Evolutionary conservation across 2,888 invertebrate genomes (phyloP).

Genomic region (Tipula unca): DNA sequence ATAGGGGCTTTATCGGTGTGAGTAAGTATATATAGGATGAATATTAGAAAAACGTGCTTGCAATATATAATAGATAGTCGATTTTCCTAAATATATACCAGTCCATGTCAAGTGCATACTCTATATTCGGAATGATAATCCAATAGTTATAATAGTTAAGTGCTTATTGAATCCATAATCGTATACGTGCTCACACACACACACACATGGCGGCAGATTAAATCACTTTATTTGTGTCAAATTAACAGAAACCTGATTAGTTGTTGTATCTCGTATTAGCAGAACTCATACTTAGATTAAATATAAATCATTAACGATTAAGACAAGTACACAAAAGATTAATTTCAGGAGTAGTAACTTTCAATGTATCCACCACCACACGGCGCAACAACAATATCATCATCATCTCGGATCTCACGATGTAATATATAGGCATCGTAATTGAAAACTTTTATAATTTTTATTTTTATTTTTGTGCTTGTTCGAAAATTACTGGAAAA

Average conservation of each 20-base stretch:
- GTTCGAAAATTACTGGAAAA: background rate
- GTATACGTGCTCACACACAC: background rate
- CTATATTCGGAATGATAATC: background rate
- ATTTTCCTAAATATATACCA: background rate
- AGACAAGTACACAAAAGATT: background rate
- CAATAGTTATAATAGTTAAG: background rate
- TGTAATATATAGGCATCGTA: background rate
- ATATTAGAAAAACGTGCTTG: background rate
- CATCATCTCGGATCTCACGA: background rate
- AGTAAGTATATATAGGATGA: background rate
- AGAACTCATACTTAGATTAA: background rate
- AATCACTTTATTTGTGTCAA: background rate
- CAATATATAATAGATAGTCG: background rate
- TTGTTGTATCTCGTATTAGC: background rate
- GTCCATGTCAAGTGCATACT: background rate
- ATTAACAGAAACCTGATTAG: background rate
- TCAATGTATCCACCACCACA: background rate
- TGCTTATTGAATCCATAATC: background rate
- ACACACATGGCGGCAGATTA: background rate
- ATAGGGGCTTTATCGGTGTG: background rate
- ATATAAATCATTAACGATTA: background rate
- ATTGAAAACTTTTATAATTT: background rate
- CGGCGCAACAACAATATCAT: background rate
- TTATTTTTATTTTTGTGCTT: background rate
- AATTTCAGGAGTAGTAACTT: background rate